Conservation (phyloP, 2,888 invertebrate genomes). For the Choristoneura rosaceana region DNA sequence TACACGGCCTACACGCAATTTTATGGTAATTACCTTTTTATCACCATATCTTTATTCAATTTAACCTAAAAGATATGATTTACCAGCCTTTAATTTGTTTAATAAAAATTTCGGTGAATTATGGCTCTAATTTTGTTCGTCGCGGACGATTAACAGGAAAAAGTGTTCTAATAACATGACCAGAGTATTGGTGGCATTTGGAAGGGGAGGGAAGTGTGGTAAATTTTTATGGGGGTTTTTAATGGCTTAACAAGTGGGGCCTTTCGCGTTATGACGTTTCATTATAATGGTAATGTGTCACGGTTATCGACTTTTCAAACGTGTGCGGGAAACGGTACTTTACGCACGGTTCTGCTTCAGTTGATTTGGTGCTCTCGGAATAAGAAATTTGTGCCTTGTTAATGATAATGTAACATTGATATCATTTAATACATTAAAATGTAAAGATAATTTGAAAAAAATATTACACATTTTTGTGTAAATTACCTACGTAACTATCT, state of each 20-base stretch:
- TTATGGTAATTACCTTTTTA: slow-evolving; percentile 81
- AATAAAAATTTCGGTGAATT: slow-evolving; percentile 27
- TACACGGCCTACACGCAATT: slow-evolving; percentile 64
- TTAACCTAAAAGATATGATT: slow-evolving; percentile 56
- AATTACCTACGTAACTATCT: no score
- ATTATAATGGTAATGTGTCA: slow-evolving; percentile 24
- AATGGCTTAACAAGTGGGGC: slow-evolving; percentile 38
- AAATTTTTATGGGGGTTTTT: slow-evolving; percentile 35
- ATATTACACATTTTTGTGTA: no score
- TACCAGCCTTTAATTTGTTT: slow-evolving; percentile 27
- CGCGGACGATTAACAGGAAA: slow-evolving; percentile 23
- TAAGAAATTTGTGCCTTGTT: neutral
- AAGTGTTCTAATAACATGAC: slow-evolving; percentile 21
- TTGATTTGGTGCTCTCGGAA: neutral
- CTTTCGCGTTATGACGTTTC: slow-evolving; percentile 22
- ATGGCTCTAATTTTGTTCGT: slow-evolving; percentile 29
- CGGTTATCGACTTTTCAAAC: slow-evolving; percentile 12
- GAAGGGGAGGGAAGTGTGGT: slow-evolving; percentile 15
- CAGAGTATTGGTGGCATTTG: slow-evolving; percentile 8
- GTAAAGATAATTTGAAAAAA: no score
- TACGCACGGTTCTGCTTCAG: neutral
- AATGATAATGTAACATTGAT: neutral
- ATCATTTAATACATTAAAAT: neutral
- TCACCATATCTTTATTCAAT: slow-evolving; percentile 77
- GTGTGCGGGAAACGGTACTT: neutral